A percentile compares a stretch with the other conserved stretches of the same genome.
These are phyloP conservation scores for Eubasilissa regina DNA, from an alignment of 1,140 invertebrate genomes.

Conservation along the genomic window DNA sequence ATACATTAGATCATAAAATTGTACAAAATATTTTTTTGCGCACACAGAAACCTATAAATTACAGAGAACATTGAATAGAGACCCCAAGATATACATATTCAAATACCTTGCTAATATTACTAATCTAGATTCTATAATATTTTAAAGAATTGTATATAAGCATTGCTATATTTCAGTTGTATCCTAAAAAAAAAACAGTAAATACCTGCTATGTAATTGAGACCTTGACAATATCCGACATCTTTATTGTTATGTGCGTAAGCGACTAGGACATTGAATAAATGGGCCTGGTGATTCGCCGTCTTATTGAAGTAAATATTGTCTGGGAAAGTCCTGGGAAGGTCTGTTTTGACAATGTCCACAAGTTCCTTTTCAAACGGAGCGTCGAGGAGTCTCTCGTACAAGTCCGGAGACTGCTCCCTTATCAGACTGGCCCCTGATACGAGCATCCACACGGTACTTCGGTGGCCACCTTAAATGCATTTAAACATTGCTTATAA, in stretches of 20 bases:
- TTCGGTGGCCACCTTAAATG: constrained; percentile 78
- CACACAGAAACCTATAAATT: too few species aligned
- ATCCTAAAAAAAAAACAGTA: not conserved
- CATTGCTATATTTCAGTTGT: too few species aligned
- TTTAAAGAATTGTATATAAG: too few species aligned
- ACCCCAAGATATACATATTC: too few species aligned
- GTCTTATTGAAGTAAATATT: constrained; percentile 92
- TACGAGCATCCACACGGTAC: constrained; percentile 86
- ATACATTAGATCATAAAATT: too few species aligned
- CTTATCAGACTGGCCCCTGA: constrained; percentile 84
- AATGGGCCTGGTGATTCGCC: constrained; percentile 79
- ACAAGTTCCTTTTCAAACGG: constrained; percentile 79
- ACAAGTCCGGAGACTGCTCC: constrained; percentile 79
- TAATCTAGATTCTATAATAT: too few species aligned
- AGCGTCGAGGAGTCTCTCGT: constrained; percentile 78
- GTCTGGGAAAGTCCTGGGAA: constrained; percentile 93
- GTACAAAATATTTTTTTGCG: too few species aligned
- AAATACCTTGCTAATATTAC: too few species aligned
- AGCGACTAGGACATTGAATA: constrained; percentile 90
- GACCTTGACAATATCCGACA: constrained; percentile 94
- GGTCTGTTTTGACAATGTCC: constrained; percentile 88
- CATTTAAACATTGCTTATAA: constrained; percentile 23
- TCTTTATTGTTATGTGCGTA: constrained; percentile 90
- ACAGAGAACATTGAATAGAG: too few species aligned
- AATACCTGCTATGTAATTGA: constrained; percentile 90